phyloP scores from a whole-genome alignment of 2,888 invertebrate genomes.

The Sinentomon sp. region DNA sequence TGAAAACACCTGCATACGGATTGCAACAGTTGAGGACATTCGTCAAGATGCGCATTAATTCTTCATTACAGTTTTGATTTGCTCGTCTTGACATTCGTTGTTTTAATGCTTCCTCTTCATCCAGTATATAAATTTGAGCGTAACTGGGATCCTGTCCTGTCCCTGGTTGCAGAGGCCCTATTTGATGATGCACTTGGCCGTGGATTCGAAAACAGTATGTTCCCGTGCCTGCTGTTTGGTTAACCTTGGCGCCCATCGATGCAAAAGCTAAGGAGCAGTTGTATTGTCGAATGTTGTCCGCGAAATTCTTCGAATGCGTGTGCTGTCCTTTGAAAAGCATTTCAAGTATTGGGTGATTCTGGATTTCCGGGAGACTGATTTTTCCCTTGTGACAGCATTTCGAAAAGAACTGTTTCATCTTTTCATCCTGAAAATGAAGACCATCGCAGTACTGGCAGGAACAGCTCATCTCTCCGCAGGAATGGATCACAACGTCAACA shows the following conservation, averaged over 20 bases:
- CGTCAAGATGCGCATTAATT: conserved; percentile 6
- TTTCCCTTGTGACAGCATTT: no score
- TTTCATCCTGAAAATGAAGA: conserved; percentile 7
- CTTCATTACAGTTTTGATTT: conserved; percentile 7
- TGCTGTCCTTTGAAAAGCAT: no score
- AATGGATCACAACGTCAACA: background rate
- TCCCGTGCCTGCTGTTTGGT: conserved; percentile 4
- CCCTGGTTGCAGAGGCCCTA: conserved; percentile 8
- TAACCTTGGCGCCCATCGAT: conserved; percentile 11
- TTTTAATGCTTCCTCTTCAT: conserved; percentile 8
- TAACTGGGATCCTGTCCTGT: conserved; percentile 5
- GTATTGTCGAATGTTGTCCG: conserved; percentile 7
- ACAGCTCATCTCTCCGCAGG: conserved; percentile 2
- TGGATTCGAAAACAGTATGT: conserved; percentile 12
- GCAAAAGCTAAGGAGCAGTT: conserved; percentile 12
- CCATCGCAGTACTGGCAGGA: conserved; percentile 7
- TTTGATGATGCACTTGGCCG: conserved; percentile 11
- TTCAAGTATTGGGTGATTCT: no score
- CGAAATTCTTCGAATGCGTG: no score
- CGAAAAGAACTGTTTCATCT: background rate
- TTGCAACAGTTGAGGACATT: conserved; percentile 6
- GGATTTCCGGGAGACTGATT: no score
- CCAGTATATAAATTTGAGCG: conserved; percentile 13
- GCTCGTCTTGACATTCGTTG: conserved; percentile 5
- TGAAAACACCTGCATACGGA: conserved; percentile 12